Base-by-base conservation (phyloP, 2,888 invertebrate genomes). In the Onthophagus sagittarius region DNA sequence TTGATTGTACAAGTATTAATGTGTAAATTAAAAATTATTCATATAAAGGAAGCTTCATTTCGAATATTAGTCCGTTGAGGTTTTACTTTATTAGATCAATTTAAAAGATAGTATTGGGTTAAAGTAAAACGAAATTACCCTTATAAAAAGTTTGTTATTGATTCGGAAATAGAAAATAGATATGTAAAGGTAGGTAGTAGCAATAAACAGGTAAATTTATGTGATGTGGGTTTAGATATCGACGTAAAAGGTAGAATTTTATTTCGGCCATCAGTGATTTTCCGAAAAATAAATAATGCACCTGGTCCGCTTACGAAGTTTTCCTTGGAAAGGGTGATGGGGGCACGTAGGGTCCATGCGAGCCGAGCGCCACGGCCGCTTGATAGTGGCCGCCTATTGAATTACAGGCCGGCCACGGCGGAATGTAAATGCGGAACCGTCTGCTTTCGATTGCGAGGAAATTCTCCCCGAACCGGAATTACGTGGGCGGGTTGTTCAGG, bases 331-430 rank as follows among this genome's bases (percentile, higher is more conserved):
- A 15, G 15, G 64, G 64, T 14, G 64, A 23, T 15, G 64, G 15
- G 14, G 14, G 15, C 64, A 64, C 64, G 64, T 64, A 64, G 64
- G 23, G 15, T 23, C 67, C 31, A 7, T 15, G 67, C n/a, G 67
- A 23, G 31, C 67, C 23, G 15, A 67, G 67, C 31, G 67, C 67
- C 67, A 23, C 23, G 23, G 67, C 67, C 67, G 67, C 32, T 67
- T 67, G 67, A 67, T 67, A 67, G 67, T 67, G 67, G 67, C 67
- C 67, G 32, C 67, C 67, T 67, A 67, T 67, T 67, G 67, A 67
- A 67, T 67, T 67, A 67, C 67, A 23, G 15, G 23, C 67, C 9
- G 13, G 23, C 67, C 67, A 32, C 31, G 32, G 31, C 31, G 32
- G 23, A 67, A 67, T 67, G 67, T 67, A 67, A 67, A 67, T 67